phyloP scores from a whole-genome alignment of 2,888 invertebrate genomes.

The Drosophila nr. fundita region DNA sequence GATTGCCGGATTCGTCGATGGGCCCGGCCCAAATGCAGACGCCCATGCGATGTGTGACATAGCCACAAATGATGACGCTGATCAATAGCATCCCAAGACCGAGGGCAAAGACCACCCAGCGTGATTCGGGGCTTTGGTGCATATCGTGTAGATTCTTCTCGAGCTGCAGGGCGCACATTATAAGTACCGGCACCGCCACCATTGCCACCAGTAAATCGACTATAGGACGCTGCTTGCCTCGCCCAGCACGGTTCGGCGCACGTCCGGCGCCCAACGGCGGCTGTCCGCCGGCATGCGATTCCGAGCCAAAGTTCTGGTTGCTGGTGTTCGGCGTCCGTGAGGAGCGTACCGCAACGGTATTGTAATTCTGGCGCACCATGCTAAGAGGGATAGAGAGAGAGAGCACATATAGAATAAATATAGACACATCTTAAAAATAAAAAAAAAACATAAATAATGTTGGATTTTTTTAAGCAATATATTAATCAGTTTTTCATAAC shows the following conservation, averaged over 20 bases:
- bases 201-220: conserved; percentile 85
- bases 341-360: conserved; percentile 75
- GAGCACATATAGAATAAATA: not conserved
- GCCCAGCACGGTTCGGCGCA: conserved; percentile 27
- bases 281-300: conserved; percentile 16
- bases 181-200: conserved; percentile 84
- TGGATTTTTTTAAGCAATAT: not conserved
- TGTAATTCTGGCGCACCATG: conserved; percentile 83
- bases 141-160: conserved; percentile 85
- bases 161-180: conserved; percentile 84
- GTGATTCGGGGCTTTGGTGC: conserved; percentile 80
- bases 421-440: not conserved
- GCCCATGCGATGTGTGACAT: conserved; percentile 85
- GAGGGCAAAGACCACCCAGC: conserved; percentile 85
- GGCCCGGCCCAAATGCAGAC: conserved; percentile 85
- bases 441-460: not conserved
- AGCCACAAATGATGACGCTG: conserved; percentile 85
- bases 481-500: not conserved
- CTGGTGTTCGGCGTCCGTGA: conserved; percentile 61
- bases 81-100: conserved; percentile 85
- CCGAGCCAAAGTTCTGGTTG: conserved; percentile 55
- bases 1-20: conserved; percentile 82
- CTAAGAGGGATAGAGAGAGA: conserved; percentile 46
- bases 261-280: conserved; percentile 25
- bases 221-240: conserved; percentile 81